Conservation (phyloP, 2,888 invertebrate genomes). For the Drosophila pseudotakahashii region DNA sequence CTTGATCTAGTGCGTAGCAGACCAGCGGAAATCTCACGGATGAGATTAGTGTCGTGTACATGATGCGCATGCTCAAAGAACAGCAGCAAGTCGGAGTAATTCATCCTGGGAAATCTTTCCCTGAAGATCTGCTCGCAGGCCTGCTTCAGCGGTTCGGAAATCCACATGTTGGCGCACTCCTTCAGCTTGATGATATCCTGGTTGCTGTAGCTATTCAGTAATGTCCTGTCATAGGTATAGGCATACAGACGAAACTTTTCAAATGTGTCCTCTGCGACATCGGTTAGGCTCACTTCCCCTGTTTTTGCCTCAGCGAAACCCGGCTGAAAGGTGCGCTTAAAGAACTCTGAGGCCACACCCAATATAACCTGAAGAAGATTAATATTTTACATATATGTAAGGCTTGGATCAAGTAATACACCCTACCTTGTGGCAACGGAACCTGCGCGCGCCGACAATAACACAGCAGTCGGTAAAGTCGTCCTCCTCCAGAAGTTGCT, state of each 20-base stretch:
- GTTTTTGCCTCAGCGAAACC: slow-evolving; percentile 25
- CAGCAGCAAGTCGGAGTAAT: background rate
- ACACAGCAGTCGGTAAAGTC: slow-evolving; percentile 36
- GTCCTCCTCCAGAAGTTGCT: slow-evolving; percentile 4
- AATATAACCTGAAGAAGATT: slow-evolving; percentile 11
- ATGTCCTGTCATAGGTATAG: slow-evolving; percentile 10
- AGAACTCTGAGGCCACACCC: slow-evolving; percentile 32
- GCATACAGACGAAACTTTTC: slow-evolving; percentile 32
- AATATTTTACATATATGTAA: background rate
- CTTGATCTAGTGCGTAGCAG: rapidly evolving
- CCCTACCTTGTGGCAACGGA: slow-evolving; percentile 34
- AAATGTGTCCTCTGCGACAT: slow-evolving; percentile 25
- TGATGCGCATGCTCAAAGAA: slow-evolving; percentile 19
- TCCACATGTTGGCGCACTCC: slow-evolving; percentile 29
- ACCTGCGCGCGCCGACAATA: background rate
- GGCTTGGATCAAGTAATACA: background rate
- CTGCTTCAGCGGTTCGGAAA: slow-evolving; percentile 17
- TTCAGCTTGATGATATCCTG: slow-evolving; percentile 4
- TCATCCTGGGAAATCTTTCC: background rate
- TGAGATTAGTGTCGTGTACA: background rate
- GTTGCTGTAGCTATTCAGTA: background rate
- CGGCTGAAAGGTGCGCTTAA: slow-evolving; percentile 22
- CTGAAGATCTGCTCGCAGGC: background rate
- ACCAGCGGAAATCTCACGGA: background rate
- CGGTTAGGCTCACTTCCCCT: slow-evolving; percentile 12